These are phyloP conservation scores for Hycleus cichorii DNA, from an alignment of 1,140 invertebrate genomes.

Conservation along the genomic window DNA sequence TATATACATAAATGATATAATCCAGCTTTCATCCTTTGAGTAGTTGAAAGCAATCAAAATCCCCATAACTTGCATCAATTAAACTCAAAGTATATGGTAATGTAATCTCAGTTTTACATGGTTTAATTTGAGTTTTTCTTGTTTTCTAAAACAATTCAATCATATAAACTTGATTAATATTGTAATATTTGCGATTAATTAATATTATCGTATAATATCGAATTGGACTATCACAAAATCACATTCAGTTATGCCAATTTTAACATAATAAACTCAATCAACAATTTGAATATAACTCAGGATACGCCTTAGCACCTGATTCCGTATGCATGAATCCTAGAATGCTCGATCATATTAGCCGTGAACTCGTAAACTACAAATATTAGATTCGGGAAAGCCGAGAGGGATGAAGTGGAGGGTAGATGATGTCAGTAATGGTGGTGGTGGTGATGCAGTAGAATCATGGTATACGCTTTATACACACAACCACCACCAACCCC, in stretches of 20 bases:
- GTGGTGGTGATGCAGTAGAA: too few species aligned
- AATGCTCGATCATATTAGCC: conserved; percentile 13
- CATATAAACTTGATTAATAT: background rate
- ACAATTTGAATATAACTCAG: conserved; percentile 15
- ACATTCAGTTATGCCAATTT: conserved; percentile 6
- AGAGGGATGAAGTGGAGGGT: background rate
- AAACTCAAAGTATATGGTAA: too few species aligned
- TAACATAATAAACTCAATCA: conserved; percentile 15
- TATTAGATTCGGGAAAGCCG: conserved; percentile 9
- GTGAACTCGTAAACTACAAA: conserved; percentile 13
- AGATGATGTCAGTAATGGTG: too few species aligned
- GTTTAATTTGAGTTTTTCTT: too few species aligned
- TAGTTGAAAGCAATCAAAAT: too few species aligned
- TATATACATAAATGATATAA: too few species aligned
- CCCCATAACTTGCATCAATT: too few species aligned
- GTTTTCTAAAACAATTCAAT: background rate
- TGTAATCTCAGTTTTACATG: too few species aligned
- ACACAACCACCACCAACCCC: too few species aligned
- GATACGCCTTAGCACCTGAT: conserved; percentile 13
- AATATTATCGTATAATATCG: background rate
- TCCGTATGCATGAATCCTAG: conserved; percentile 13
- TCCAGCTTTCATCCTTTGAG: too few species aligned
- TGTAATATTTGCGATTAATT: background rate
- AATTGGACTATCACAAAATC: conserved; percentile 12
- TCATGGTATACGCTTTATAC: too few species aligned